Base-by-base conservation (phyloP, 2,888 invertebrate genomes). In the Serripes groenlandicus region DNA sequence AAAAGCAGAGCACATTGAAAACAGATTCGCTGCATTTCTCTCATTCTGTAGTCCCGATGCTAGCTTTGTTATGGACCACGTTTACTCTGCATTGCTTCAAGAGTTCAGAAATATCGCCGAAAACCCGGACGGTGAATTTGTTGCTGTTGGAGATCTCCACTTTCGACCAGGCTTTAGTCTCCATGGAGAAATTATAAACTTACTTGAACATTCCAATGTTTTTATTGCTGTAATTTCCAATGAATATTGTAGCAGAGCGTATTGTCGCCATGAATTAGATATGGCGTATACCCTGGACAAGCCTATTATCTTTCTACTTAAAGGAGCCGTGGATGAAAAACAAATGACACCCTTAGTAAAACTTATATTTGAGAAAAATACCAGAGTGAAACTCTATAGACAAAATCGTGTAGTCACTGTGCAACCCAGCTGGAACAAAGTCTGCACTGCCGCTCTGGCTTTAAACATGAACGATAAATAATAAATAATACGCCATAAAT, bases 201-300 rank as follows among this genome's bases (percentile, higher is more conserved):
- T 35, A 23, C 21, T 66, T 34, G 15, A 37, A 37, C 1, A 7
- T 15, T 66, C 66, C 4, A 37, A 37, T 37, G 66, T 66, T 4
- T 66, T 66, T 23, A 9, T 71, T 3, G 54, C 56, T 3, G 18
- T 71, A 28, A 5, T 71, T 1, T 56, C 71, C 3, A 34, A 54
- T 9, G 34, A 71, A 26, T 71, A 34, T 32, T 71, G 71, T 71
- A n/a, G 34, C 18, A 71, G 71, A 56, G 28, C 35, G 11, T 71
- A 34, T 56, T 71, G 71, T 54, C 3, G 34, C 11, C n/a, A 11
- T 1, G 71, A 71, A 58, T 18, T 71, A 23, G 56, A 71, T 28
- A 32, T 54, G 11, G 71, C 71, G 7, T 71, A 26, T 23, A 9
- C 23, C 18, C 23, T 30, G 5, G 58, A 35, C 11, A 71, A 71